Conservation (phyloP, 2,888 invertebrate genomes). For the Augiades crinisus region DNA sequence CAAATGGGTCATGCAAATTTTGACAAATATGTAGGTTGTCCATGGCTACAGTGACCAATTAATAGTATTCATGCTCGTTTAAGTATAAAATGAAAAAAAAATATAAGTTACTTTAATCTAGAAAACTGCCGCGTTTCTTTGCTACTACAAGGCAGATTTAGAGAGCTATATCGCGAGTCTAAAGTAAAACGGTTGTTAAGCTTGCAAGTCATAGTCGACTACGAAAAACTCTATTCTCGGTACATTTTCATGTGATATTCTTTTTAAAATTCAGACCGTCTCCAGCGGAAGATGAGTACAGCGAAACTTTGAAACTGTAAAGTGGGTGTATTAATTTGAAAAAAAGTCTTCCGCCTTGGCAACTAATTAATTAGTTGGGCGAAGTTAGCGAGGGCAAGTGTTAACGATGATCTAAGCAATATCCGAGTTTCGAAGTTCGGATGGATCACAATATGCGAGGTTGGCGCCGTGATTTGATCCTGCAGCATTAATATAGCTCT, state of each 20-base stretch:
- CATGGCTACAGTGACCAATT: too few species aligned
- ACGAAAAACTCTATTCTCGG: too few species aligned
- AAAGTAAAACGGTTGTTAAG: too few species aligned
- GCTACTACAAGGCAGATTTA: too few species aligned
- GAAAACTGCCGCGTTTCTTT: too few species aligned
- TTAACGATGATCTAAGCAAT: constrained; percentile 26
- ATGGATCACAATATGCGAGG: constrained; percentile 17
- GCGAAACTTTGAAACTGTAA: not conserved
- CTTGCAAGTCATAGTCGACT: too few species aligned
- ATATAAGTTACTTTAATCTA: too few species aligned
- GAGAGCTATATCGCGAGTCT: too few species aligned
- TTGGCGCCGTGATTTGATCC: constrained; percentile 14
- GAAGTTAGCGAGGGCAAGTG: constrained; percentile 21
- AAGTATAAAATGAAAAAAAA: too few species aligned
- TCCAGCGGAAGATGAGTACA: constrained; percentile 4
- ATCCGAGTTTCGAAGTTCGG: constrained; percentile 18
- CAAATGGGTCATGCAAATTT: too few species aligned
- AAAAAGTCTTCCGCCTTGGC: constrained; percentile 14
- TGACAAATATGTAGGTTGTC: too few species aligned
- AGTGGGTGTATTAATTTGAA: constrained; percentile 5
- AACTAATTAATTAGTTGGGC: constrained; percentile 28
- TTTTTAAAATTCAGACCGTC: not conserved
- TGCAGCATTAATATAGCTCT: not conserved
- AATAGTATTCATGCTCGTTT: too few species aligned
- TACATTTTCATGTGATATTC: not conserved